Conservation (phyloP, 1,140 invertebrate genomes). For the Papilio machaon region DNA sequence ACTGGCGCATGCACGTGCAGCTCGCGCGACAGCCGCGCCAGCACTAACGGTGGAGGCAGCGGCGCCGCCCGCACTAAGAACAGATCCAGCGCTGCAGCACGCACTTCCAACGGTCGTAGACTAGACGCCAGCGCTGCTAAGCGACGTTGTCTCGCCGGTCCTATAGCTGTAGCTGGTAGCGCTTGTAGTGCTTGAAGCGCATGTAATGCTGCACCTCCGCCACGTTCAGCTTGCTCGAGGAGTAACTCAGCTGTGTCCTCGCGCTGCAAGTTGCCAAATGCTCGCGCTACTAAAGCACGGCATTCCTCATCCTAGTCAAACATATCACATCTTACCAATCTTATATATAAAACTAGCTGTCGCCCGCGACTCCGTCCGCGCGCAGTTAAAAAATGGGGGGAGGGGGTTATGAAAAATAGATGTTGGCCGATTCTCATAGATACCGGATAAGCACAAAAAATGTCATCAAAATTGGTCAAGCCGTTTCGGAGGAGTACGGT, state of each 20-base stretch:
- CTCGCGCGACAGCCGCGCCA: slow-evolving; percentile 39
- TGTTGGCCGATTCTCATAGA: no score
- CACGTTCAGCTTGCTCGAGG: slow-evolving; percentile 49
- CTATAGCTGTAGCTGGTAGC: slow-evolving; percentile 4
- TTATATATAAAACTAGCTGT: no score
- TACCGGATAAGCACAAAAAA: no score
- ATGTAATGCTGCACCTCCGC: slow-evolving; percentile 30
- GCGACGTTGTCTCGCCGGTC: slow-evolving; percentile 43
- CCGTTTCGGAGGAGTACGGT: no score
- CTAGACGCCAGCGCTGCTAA: slow-evolving; percentile 42
- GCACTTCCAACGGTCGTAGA: slow-evolving; percentile 45
- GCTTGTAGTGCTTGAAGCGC: slow-evolving; percentile 21
- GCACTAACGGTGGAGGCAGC: slow-evolving; percentile 36
- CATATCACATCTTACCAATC: no score
- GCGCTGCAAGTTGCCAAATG: slow-evolving; percentile 59
- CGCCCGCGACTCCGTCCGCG: no score
- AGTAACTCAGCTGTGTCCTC: slow-evolving; percentile 51
- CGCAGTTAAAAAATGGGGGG: no score
- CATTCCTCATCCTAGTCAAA: slow-evolving; percentile 51
- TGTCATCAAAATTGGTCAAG: no score
- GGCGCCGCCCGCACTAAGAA: slow-evolving; percentile 43
- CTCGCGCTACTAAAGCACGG: slow-evolving; percentile 44
- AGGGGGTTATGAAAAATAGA: no score
- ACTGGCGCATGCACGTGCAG: slow-evolving; percentile 42
- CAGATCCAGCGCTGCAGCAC: slow-evolving; percentile 61